Percentiles rank a stretch among this genome's conserved stretches.
Conservation (phyloP, 1,140 invertebrate species). For the honey bee (Apis mellifera) region Amel_HAv3.1 CM009933.2:4380001-4380500, state of each 20-base stretch:
- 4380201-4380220: not conserved
- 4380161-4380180: slow-evolving; percentile 1
- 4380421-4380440: slow-evolving; percentile 7
- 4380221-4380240: not conserved
- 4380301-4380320: slow-evolving; percentile 26
- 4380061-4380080: not conserved
- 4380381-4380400: slow-evolving; percentile 10
- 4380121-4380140: slow-evolving; percentile 25
- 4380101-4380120: not conserved
- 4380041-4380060: not conserved
- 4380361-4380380: slow-evolving; percentile 6
- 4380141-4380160: slow-evolving; percentile 16
- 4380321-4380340: slow-evolving; percentile 25
- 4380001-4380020: not conserved
- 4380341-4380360: slow-evolving; percentile 14
- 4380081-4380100: not conserved
- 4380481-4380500: not conserved
- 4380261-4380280: not conserved
- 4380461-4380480: not conserved
- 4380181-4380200: not conserved
- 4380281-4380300: not conserved
- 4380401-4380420: slow-evolving; percentile 29
- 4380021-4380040: not conserved
- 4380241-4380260: not conserved
- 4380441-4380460: not conserved